Evolutionary conservation across 30 jellyfish, hydroid and myxozoan genomes (phyloP), one percentile per base, ranked within the genome.

Genomic region (Morbakka virulenta): DNA sequence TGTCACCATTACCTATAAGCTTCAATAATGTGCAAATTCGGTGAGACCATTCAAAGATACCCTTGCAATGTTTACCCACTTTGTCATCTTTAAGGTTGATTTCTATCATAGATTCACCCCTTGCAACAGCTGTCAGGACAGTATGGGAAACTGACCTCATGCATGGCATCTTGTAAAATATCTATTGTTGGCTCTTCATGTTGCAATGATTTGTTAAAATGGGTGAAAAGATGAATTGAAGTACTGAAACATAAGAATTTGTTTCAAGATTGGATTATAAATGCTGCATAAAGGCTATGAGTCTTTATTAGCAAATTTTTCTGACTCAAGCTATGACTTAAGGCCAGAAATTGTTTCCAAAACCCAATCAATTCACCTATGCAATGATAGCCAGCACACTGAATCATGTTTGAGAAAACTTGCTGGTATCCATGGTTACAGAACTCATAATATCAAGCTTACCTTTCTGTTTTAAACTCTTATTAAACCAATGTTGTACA

Each of bases 301-400:
- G 26, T 85, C n/a, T 31, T 50, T 66, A 34, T 35, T 74, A n/a
- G 95, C 62, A 22, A 53, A 64, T 22, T 76, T 22, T 31, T 77
- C 88, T 32, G 81, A 17, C 50, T 17, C 67, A 49, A 84, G 66
- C 49, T 76, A 76, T 2, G 94, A 49, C 41, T 62, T 84, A 17
- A 84, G 51, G 79, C 87, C 41, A 2, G 81, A 47, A 28, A 33
- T 17, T 41, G n/a, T 84, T 50, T 30, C 34, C n/a, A 62, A 28
- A 2, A 25, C 94, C 29, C 83, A 28, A 22, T 76, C 30, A 2
- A 74, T 49, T 34, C 94, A 72, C 50, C 75, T 76, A 36, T 82
- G 83, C 50, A 74, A 62, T n/a, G 94, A 82, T 36, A 82, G 77
- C 94, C 91, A 82, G 22, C n/a, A n/a, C n/a, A n/a, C n/a, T n/a